These are phyloP conservation scores for Lerista edwardsae DNA, from an alignment of 2,797 vertebrate genomes.

Conservation along the genomic window DNA sequence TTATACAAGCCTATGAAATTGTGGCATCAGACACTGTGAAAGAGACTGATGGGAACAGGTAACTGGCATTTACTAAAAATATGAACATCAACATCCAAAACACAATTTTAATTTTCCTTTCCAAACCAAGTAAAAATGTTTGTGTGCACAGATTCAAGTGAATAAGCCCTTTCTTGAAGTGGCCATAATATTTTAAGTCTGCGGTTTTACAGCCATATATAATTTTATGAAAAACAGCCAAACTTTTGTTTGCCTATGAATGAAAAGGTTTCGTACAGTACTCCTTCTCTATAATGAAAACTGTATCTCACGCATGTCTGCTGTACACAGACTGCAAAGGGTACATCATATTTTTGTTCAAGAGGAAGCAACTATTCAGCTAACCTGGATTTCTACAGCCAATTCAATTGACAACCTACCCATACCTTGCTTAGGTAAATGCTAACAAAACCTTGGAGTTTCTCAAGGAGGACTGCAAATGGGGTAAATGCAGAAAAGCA, in stretches of 20 bases:
- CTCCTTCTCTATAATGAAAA: constrained; percentile 60
- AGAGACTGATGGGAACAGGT: background rate
- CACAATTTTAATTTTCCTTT: background rate
- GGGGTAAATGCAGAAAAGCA: background rate
- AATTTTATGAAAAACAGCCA: constrained; percentile 62
- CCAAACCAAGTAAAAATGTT: constrained; percentile 45
- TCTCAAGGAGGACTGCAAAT: background rate
- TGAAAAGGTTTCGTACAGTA: constrained; percentile 62
- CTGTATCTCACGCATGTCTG: constrained; percentile 33
- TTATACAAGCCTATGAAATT: background rate
- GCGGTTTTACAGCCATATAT: constrained; percentile 62
- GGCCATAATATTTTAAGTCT: constrained; percentile 62
- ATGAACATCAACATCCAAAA: constrained; percentile 3
- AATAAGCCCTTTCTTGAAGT: constrained; percentile 60
- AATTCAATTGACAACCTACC: background rate
- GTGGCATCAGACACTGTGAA: background rate
- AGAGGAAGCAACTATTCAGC: constrained; percentile 49
- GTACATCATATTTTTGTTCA: constrained; percentile 37
- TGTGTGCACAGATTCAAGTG: constrained; percentile 53
- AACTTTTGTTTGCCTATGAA: constrained; percentile 63
- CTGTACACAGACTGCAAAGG: constrained; percentile 56
- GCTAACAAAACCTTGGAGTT: background rate
- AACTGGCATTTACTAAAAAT: constrained; percentile 18
- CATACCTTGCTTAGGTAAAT: background rate
- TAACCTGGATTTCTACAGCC: constrained; percentile 32